These are phyloP conservation scores for Plebejus melissa DNA, from an alignment of 2,888 invertebrate genomes.

Conservation along the genomic window DNA sequence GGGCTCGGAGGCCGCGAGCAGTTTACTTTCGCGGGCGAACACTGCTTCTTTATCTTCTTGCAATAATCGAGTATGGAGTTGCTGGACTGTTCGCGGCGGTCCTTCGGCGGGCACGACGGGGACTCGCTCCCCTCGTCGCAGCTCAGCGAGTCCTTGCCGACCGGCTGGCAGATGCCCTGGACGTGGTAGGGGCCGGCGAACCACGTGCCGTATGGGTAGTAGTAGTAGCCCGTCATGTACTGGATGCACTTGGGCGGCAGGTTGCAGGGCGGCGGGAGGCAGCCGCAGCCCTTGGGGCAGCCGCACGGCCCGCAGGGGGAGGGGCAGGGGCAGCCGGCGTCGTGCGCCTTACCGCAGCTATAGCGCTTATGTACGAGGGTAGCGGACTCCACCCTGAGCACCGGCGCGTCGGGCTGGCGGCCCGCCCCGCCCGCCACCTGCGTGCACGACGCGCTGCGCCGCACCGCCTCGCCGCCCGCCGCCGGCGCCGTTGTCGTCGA, in stretches of 20 bases:
- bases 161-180: constrained; percentile 48
- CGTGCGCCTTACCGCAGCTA: constrained; percentile 31
- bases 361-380: neutral
- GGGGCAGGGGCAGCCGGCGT: constrained; percentile 43
- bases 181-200: constrained; percentile 67
- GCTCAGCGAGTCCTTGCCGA: constrained; percentile 37
- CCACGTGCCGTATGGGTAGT: constrained; percentile 66
- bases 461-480: neutral
- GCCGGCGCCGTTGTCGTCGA: neutral
- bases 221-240: constrained; percentile 65
- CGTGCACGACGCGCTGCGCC: neutral
- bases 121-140: constrained; percentile 26
- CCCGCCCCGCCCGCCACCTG: constrained; percentile 42
- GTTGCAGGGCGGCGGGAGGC: constrained; percentile 60
- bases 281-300: constrained; percentile 45
- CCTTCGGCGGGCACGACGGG: neutral
- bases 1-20: neutral
- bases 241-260: constrained; percentile 56
- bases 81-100: neutral
- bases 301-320: constrained; percentile 48
- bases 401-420: constrained; percentile 43
- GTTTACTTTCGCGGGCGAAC: neutral
- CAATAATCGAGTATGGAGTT: neutral
- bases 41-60: constrained; percentile 3
- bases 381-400: constrained; percentile 39